Evolutionary conservation across 1,140 invertebrate species (phyloP).

Genomic region (Marisa cornuarietis): DNA sequence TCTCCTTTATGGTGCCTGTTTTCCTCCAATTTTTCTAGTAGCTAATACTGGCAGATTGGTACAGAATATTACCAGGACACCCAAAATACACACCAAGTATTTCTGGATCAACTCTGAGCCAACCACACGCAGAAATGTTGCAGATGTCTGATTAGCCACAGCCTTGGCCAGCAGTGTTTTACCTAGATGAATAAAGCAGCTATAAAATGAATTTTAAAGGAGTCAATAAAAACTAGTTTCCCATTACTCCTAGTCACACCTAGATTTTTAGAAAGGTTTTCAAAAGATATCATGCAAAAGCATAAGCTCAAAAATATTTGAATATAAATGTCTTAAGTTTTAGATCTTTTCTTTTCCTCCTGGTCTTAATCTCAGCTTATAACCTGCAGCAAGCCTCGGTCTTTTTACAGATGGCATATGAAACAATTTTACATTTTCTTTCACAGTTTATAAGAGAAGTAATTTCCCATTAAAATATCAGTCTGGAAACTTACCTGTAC

Average conservation of each 20-base stretch:
- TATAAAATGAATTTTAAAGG: no score
- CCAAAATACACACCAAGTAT: conserved; percentile 80
- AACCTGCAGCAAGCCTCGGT: not conserved
- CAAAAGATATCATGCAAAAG: no score
- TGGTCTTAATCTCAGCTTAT: not conserved
- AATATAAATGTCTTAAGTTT: no score
- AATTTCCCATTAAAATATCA: not conserved
- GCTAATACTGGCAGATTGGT: no score
- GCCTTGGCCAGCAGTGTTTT: conserved; percentile 99
- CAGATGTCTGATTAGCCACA: conserved; percentile 99
- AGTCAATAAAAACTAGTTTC: no score
- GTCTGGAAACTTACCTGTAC: conserved; percentile 75
- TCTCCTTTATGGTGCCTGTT: no score
- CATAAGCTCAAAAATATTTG: no score
- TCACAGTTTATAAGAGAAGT: not conserved
- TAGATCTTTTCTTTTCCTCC: not conserved
- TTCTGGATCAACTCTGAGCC: conserved; percentile 99
- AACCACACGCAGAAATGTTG: conserved; percentile 97
- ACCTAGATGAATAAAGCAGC: conserved; percentile 67
- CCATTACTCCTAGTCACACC: no score
- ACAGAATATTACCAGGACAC: no score
- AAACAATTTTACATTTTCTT: not conserved
- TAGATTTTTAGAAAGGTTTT: no score
- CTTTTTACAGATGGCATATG: not conserved
- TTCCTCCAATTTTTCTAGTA: no score